phyloP scores from a whole-genome alignment of 2,797 vertebrate genomes.

The Taeniopygia guttata region DNA sequence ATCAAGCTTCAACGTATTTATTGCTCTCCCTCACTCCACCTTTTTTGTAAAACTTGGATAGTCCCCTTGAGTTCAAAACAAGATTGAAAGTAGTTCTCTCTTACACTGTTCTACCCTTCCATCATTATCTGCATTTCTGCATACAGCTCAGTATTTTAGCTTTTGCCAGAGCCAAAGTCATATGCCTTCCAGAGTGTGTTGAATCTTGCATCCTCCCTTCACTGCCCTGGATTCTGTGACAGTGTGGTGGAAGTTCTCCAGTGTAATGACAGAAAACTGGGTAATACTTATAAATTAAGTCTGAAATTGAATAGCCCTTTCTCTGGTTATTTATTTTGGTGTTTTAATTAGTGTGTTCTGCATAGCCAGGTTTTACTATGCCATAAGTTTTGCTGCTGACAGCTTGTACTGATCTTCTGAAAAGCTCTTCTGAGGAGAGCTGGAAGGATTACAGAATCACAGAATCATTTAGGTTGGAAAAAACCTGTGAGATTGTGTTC shows the following conservation, averaged over 20 bases:
- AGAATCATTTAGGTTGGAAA: not conserved
- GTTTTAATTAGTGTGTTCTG: not conserved
- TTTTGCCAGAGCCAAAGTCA: not conserved
- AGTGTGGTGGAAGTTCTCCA: not conserved
- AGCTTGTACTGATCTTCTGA: not conserved
- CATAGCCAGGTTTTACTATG: not conserved
- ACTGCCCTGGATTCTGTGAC: not conserved
- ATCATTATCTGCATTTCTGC: not conserved
- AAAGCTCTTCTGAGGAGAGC: not conserved
- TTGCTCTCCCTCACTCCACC: not conserved
- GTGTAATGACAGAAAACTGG: not conserved
- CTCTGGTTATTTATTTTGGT: not conserved
- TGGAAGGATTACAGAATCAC: not conserved
- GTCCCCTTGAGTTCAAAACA: not conserved
- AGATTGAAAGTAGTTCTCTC: not conserved
- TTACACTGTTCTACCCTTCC: not conserved
- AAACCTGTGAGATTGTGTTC: not conserved
- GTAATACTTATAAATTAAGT: not conserved
- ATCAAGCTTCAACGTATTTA: not conserved
- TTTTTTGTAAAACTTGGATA: not conserved
- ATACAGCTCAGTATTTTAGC: not conserved
- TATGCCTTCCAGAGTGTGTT: not conserved
- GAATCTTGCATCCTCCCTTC: not conserved
- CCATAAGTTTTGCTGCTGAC: not conserved
- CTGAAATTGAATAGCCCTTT: not conserved